Conservation (phyloP, 23 tunicate genomes). For the Phallusia fumigata region DNA sequence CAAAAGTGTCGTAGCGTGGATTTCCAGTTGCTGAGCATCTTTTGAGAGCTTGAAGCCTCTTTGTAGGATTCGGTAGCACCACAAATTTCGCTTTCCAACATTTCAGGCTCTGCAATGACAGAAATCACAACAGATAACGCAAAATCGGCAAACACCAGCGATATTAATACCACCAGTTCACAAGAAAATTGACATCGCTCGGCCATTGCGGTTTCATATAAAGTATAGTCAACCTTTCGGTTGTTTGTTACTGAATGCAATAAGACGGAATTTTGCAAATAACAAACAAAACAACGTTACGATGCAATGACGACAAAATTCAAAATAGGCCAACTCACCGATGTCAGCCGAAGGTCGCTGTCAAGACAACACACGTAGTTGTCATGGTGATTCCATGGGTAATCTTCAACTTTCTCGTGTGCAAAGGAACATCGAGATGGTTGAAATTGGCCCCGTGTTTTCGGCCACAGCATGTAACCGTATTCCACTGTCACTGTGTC, state of each 20-base stretch:
- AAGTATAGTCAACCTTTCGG: too few species aligned
- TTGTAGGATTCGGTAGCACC: conserved; percentile 42
- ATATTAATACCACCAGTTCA: too few species aligned
- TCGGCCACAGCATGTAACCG: conserved; percentile 88
- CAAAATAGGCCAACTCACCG: background rate
- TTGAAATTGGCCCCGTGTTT: conserved; percentile 41
- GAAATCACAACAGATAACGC: too few species aligned
- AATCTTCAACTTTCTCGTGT: conserved; percentile 69
- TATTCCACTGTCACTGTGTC: conserved; percentile 40
- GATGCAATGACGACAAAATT: background rate
- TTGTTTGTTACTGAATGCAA: too few species aligned
- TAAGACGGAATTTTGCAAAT: too few species aligned
- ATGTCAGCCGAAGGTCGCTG: conserved; percentile 11
- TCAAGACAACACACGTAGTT: conserved; percentile 43
- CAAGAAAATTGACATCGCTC: too few species aligned
- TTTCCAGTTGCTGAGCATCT: conserved; percentile 17
- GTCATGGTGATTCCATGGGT: conserved; percentile 76
- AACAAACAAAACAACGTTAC: too few species aligned
- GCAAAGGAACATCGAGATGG: conserved; percentile 36
- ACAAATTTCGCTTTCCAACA: conserved; percentile 73
- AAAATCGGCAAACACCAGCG: too few species aligned
- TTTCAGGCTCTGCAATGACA: conserved; percentile 36
- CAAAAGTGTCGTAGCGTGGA: conserved; percentile 35
- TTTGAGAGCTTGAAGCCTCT: conserved; percentile 40
- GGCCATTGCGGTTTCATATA: too few species aligned